These are phyloP conservation scores for Chlorops oryzae DNA, from an alignment of 1,140 invertebrate genomes.

Conservation along the genomic window DNA sequence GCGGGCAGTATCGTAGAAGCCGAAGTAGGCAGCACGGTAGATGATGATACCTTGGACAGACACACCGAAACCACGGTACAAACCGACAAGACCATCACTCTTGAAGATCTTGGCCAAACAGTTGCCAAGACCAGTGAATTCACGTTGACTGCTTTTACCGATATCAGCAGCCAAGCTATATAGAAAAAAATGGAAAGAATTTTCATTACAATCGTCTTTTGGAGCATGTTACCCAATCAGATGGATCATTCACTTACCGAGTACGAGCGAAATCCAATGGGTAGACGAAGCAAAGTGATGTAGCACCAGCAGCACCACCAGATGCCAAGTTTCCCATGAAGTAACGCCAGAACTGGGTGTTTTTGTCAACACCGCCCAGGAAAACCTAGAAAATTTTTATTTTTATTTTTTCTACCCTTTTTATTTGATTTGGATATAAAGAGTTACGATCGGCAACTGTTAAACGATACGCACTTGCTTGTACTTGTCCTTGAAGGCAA, in stretches of 20 bases:
- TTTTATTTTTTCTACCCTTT: no score
- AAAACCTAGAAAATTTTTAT: slow-evolving; percentile 59
- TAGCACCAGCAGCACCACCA: slow-evolving; percentile 88
- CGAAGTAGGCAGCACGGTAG: slow-evolving; percentile 90
- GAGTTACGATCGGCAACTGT: background rate
- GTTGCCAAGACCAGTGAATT: slow-evolving; percentile 82
- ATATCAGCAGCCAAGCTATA: slow-evolving; percentile 73
- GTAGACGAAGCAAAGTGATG: slow-evolving; percentile 91
- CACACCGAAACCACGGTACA: slow-evolving; percentile 90
- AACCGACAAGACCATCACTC: slow-evolving; percentile 75
- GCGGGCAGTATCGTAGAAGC: slow-evolving; percentile 89
- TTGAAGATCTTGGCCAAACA: slow-evolving; percentile 84
- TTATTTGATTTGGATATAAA: no score
- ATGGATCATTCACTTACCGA: slow-evolving; percentile 57
- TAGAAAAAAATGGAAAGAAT: slow-evolving; percentile 1
- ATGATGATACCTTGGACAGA: slow-evolving; percentile 88
- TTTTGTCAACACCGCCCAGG: slow-evolving; percentile 76
- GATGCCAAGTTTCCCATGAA: slow-evolving; percentile 85
- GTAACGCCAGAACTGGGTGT: slow-evolving; percentile 80
- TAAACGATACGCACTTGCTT: slow-evolving; percentile 53
- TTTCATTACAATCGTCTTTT: no score
- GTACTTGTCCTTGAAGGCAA: slow-evolving; percentile 91
- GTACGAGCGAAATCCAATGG: slow-evolving; percentile 93
- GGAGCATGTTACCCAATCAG: background rate
- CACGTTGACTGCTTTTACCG: slow-evolving; percentile 74